phyloP scores from a whole-genome alignment of 30 jellyfish, hydroid and myxozoan genomes.

The Calvadosia cruxmelitensis region DNA sequence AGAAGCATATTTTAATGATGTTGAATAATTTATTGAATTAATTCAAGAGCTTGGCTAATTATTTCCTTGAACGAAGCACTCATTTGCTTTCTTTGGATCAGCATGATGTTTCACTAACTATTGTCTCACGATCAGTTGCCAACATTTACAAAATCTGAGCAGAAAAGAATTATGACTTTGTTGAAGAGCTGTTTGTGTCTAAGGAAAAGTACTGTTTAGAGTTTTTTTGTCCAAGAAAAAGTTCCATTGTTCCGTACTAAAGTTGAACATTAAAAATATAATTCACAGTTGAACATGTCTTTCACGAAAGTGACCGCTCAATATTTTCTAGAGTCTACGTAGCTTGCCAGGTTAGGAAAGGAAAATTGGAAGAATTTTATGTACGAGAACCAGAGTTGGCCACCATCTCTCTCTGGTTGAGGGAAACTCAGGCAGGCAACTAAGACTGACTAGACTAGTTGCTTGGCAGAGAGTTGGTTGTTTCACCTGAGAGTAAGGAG shows the following conservation, averaged over 20 bases:
- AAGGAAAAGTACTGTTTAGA: neutral
- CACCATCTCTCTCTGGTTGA: constrained; percentile 33
- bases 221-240: neutral
- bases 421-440: constrained; percentile 26
- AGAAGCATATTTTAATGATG: constrained; percentile 7
- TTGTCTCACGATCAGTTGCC: constrained; percentile 1
- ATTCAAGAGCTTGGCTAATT: constrained; percentile 30
- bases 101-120: neutral
- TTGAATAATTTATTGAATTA: neutral
- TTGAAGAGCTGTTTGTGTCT: constrained; percentile 2
- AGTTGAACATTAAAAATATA: neutral
- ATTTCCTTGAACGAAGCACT: constrained; percentile 17
- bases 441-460: constrained; percentile 18
- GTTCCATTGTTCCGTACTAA: constrained; percentile 3
- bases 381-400: constrained; percentile 37
- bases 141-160: constrained; percentile 3
- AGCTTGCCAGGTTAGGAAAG: constrained; percentile 28
- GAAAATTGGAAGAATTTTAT: constrained; percentile 31
- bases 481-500: neutral
- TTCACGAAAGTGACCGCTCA: constrained; percentile 11
- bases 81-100: neutral
- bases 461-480: constrained; percentile 1
- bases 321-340: constrained; percentile 27
- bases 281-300: constrained; percentile 14
- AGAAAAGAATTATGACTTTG: constrained; percentile 6